Conservation (phyloP, 2,113 vertebrate genomes). For the Neoarius graeffei region DNA sequence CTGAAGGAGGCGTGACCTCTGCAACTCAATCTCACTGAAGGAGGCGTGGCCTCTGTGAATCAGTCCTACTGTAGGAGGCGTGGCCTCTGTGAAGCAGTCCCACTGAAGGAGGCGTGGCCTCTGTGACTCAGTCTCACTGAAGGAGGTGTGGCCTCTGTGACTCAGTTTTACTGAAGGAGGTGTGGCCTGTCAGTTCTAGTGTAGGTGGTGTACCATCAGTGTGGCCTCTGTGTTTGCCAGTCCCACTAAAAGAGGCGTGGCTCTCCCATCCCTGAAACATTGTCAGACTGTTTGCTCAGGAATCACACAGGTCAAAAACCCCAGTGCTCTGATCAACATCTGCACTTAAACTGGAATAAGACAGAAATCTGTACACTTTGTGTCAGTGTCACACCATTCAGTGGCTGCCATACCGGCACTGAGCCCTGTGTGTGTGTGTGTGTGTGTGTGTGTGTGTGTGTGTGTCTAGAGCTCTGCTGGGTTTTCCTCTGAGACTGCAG, state of each 20-base stretch:
- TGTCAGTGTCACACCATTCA: slow-evolving; percentile 30
- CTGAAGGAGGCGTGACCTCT: not conserved
- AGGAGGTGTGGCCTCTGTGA: not conserved
- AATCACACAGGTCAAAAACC: not conserved
- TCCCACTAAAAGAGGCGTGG: too few species aligned
- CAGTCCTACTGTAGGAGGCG: not conserved
- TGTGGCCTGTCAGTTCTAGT: not conserved
- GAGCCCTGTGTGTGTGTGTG: slow-evolving; percentile 10
- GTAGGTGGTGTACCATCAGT: too few species aligned
- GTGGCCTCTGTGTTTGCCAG: not conserved
- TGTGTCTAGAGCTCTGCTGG: not conserved
- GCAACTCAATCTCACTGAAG: not conserved
- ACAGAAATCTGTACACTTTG: not conserved
- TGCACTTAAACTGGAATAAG: not conserved
- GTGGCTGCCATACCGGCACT: not conserved
- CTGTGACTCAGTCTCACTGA: not conserved
- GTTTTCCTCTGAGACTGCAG: slow-evolving; percentile 30
- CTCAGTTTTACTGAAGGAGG: not conserved
- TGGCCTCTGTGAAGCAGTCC: not conserved
- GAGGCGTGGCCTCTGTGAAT: not conserved
- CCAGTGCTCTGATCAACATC: not conserved
- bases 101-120: not conserved
- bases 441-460: slow-evolving; percentile 11
- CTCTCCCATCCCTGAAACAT: not conserved
- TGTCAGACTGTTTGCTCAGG: not conserved